phyloP scores from a whole-genome alignment of 2,888 invertebrate species.

The Agrotis ipsilon region DNA sequence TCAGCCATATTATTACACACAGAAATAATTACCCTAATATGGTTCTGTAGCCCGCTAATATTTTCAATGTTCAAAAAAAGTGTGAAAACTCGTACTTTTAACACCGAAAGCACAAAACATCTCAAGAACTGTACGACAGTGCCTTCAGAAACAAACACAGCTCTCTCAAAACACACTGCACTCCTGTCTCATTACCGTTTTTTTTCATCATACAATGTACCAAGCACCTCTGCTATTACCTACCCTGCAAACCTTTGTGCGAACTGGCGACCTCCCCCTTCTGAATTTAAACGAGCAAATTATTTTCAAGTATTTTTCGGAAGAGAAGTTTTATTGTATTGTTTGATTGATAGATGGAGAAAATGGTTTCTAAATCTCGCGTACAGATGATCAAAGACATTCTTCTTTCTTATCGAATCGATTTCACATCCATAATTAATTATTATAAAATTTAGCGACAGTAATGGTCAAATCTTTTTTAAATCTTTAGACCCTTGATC shows the following conservation, averaged over 20 bases:
- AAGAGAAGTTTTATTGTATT: conserved; percentile 91
- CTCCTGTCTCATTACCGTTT: conserved; percentile 79
- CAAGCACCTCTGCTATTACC: conserved; percentile 83
- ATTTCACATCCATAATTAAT: too few species aligned
- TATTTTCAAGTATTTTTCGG: conserved; percentile 91
- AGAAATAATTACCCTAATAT: too few species aligned
- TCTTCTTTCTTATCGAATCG: too few species aligned
- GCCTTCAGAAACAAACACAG: conserved; percentile 76
- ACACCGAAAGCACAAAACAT: neutral
- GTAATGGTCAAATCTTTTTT: too few species aligned
- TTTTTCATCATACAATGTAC: conserved; percentile 79
- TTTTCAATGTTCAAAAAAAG: neutral
- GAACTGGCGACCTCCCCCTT: conserved; percentile 78
- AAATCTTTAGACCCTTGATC: too few species aligned
- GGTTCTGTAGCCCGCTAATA: too few species aligned
- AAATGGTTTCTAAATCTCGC: conserved; percentile 84
- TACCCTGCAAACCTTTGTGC: conserved; percentile 81
- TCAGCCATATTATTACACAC: too few species aligned
- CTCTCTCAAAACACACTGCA: conserved; percentile 77
- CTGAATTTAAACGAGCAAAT: conserved; percentile 91
- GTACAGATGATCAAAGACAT: conserved; percentile 48
- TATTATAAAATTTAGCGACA: too few species aligned
- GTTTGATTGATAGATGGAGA: conserved; percentile 91
- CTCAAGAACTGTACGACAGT: neutral
- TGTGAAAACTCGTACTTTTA: neutral